Percentiles rank a stretch among this genome's conserved stretches.
These are phyloP conservation scores for Passer domesticus DNA, from an alignment of 2,113 vertebrate species.

Conservation along the genomic window DNA sequence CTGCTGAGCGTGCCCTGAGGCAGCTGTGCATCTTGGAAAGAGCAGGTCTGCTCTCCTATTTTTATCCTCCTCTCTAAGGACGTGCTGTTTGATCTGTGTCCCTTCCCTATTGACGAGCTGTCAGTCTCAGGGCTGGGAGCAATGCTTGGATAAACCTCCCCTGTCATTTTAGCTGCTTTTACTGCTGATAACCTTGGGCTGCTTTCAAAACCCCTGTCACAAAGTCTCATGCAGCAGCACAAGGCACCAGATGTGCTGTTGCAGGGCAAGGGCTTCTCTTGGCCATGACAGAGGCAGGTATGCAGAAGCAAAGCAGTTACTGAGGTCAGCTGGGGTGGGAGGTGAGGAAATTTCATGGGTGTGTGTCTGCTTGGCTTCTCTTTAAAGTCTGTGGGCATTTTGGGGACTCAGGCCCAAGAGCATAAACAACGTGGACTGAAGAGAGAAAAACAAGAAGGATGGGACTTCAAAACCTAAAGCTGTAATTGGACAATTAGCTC, in stretches of 20 bases:
- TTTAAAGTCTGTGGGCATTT: neutral
- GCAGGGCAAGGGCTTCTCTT: neutral
- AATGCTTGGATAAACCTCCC: neutral
- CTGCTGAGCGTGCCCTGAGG: neutral
- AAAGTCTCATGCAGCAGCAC: neutral
- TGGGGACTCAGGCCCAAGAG: neutral
- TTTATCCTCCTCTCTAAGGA: neutral
- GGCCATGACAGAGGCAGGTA: neutral
- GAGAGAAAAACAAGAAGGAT: too few species aligned
- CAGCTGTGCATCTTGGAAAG: neutral
- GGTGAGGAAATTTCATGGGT: neutral
- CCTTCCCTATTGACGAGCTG: neutral
- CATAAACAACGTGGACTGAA: too few species aligned
- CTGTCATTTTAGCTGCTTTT: neutral
- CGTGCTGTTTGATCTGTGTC: neutral
- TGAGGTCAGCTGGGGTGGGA: neutral
- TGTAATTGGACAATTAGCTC: too few species aligned
- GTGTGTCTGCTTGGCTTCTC: neutral
- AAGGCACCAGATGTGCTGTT: neutral
- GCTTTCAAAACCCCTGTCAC: neutral
- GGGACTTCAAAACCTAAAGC: too few species aligned
- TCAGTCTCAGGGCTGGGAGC: neutral
- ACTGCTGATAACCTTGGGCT: neutral
- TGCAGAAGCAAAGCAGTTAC: neutral
- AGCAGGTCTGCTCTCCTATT: neutral